Evolutionary conservation across 2,797 vertebrate species (phyloP).

Genomic region (Micrastur ruficollis): DNA sequence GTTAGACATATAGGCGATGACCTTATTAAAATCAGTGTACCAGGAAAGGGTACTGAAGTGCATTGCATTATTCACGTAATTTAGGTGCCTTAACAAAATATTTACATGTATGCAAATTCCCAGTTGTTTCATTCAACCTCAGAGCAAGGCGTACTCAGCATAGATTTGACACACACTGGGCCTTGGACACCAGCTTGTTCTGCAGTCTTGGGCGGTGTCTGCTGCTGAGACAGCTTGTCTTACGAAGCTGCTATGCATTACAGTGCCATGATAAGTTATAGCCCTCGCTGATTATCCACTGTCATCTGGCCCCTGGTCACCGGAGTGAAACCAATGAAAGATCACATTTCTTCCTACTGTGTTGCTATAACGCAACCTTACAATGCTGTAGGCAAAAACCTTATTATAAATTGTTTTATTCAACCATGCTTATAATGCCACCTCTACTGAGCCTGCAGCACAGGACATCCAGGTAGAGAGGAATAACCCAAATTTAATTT

Average conservation of each 20-base stretch:
- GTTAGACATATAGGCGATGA: not conserved
- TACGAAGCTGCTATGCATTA: not conserved
- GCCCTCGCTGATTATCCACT: constrained; percentile 30
- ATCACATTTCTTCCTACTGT: constrained; percentile 42
- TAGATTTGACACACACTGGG: not conserved
- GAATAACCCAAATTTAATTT: not conserved
- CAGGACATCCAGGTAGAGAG: not conserved
- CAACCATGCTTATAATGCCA: not conserved
- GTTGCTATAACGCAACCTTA: not conserved
- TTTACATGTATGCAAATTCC: not conserved
- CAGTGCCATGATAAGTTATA: constrained; percentile 22
- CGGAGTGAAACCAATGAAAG: not conserved
- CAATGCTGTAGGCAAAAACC: not conserved
- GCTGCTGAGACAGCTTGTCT: not conserved
- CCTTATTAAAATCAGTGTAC: not conserved
- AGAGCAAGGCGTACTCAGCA: not conserved
- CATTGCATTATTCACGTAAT: not conserved
- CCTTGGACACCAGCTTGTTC: not conserved
- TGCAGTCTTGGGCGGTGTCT: not conserved
- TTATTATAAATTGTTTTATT: constrained; percentile 45
- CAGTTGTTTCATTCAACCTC: not conserved
- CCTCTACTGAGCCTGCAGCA: not conserved
- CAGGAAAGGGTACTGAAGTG: not conserved
- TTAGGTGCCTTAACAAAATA: not conserved
- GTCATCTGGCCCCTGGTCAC: not conserved